Percentiles rank a stretch among this genome's conserved stretches.
phyloP scores from a whole-genome alignment of 2,797 vertebrate species.

The Sparidentex hasta region DNA sequence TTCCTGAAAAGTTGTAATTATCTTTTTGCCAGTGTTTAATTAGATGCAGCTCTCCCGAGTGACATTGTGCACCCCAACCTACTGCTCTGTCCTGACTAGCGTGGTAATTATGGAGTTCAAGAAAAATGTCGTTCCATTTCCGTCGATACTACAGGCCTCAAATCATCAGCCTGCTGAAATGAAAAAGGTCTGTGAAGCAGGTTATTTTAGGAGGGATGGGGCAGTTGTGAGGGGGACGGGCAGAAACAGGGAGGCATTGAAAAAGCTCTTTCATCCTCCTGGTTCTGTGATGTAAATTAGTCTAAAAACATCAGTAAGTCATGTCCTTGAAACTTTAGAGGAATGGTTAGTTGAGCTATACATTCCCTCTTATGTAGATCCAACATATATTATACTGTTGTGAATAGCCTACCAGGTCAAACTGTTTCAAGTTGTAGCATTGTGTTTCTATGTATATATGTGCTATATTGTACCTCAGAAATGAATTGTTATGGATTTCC shows the following conservation, averaged over 20 bases:
- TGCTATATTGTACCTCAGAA: slow-evolving; percentile 79
- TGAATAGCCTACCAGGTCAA: slow-evolving; percentile 60
- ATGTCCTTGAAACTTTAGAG: slow-evolving; percentile 41
- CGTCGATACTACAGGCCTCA: slow-evolving; percentile 69
- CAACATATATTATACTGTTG: slow-evolving; percentile 49
- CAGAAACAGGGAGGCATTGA: slow-evolving; percentile 34
- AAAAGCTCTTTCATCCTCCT: slow-evolving; percentile 57
- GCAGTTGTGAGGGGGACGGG: slow-evolving; percentile 9
- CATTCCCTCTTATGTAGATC: slow-evolving; percentile 43
- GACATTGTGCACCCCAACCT: slow-evolving; percentile 60
- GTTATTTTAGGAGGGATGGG: slow-evolving; percentile 69
- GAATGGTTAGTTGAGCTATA: slow-evolving; percentile 38
- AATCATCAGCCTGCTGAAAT: slow-evolving; percentile 75
- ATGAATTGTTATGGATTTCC: slow-evolving; percentile 74
- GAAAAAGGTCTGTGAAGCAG: slow-evolving; percentile 59
- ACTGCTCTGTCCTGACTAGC: slow-evolving; percentile 53
- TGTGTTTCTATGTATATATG: slow-evolving; percentile 79
- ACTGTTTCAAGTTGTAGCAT: slow-evolving; percentile 75
- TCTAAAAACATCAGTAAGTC: slow-evolving; percentile 28
- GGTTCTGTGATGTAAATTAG: slow-evolving; percentile 55
- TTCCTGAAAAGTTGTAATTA: slow-evolving; percentile 71
- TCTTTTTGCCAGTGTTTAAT: slow-evolving; percentile 78
- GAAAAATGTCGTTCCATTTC: slow-evolving; percentile 70
- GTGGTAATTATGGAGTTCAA: slow-evolving; percentile 72
- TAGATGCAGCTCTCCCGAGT: slow-evolving; percentile 67